Evolutionary conservation across 2,888 invertebrate species (phyloP), one percentile per base, ranked within the genome.

Genomic region (Ectropis crepuscularia): DNA sequence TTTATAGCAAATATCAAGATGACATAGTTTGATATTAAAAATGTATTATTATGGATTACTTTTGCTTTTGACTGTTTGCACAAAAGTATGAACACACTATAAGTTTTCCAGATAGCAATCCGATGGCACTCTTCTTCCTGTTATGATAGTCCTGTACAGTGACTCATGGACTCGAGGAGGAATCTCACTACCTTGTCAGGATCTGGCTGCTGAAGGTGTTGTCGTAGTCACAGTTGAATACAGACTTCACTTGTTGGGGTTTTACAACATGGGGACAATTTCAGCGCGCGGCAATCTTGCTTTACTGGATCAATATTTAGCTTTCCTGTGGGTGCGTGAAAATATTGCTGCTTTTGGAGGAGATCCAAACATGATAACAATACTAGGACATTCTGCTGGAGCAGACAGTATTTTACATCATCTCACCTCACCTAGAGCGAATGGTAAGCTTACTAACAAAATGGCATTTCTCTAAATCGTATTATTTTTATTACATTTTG

Each of bases 331-430:
- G 97, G 92, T 96, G 4, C 94, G 95, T 66, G 95, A 96, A 74
- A 96, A 98, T 82, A 96, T 97, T 57, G 92, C 92, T 48, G 93
- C 94, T 50, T 98, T 98, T 81, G 96, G 97, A 36, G 98, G 98
- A 5, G 96, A 98, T 85, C 95, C 96, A 0, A 93, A 94, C 48
- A 93, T 95, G 68, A 94, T 98, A n/a, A 97, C 97, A 0, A 82
- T 98, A 0, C 93, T 97, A 75, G 98, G 98, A 0, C 96, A 98
- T 85, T 96, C 96, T 37, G 95, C 96, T 42, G 96, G 96, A 8
- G 96, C 96, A 5, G 94, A 95, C 41, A 95, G 96, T 75, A 94
- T 95, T 5, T 85, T 95, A 54, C 92, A 95, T 70, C 96, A 96
- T 76, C 92, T 96, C 73, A 88, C 94, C 36, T 95, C 96, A 10